Evolutionary conservation across 2,888 invertebrate species (phyloP), one percentile per base, ranked within the genome.

Genomic region (Ashinkailepas kermadecensis): DNA sequence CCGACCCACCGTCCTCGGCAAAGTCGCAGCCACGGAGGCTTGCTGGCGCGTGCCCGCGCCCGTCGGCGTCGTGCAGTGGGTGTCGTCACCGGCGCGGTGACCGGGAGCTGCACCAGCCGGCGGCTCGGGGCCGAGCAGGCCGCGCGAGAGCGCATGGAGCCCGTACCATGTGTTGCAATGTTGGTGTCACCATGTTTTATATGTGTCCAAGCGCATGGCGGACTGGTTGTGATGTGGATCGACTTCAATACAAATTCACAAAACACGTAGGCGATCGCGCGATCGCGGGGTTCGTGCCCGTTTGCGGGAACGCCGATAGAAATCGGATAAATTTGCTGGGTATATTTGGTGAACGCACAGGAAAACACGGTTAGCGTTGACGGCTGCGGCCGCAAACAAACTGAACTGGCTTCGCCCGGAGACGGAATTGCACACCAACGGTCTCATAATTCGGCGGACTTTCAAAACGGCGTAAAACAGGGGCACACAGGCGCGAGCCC

Each of bases 101-200:
- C 39, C 39, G 39, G 39, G 39, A 39, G 39, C 39, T 39, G 39
- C 39, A 39, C 39, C 1, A 39, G 39, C 39, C 39, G 39, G 39
- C 39, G 39, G 39, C 39, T 39, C 39, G 39, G 4, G 39, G 39
- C 39, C 39, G 39, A 39, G 4, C 39, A 39, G 39, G 4, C 39
- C 39, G 39, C 39, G 39, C 8, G 25, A 25, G 54, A 39, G 18
- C 54, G 74, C 54, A 74, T 54, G 67, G 67, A 74, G 74, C 74
- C 74, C 74, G 74, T 74, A 54, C 74, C 74, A 18, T 54, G 0
- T 74, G 18, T 10, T 54, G 18, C 74, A 74, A 9, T 74, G 39
- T 74, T 59, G 74, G 74, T 74, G 74, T 74, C 74, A 74, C 74
- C 11, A 74, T 54, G 74, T 74, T 74, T 74, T 74, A 39, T 74